These are phyloP conservation scores for Grantiella picta DNA, from an alignment of 2,113 vertebrate species.

Conservation along the genomic window DNA sequence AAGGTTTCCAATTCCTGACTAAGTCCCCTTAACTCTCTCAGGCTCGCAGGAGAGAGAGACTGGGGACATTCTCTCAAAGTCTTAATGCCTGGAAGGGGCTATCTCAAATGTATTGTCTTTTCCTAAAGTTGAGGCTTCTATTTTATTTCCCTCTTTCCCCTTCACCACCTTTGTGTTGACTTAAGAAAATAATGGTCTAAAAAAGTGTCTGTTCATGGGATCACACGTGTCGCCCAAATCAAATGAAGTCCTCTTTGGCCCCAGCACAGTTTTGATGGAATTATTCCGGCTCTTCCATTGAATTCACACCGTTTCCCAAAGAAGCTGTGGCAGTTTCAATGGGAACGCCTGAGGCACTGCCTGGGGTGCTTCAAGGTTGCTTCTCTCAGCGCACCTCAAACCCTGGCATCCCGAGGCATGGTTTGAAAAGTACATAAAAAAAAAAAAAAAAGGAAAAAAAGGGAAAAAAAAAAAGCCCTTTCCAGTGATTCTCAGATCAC, in stretches of 20 bases:
- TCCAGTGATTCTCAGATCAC: constrained; percentile 55
- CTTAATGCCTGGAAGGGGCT: constrained; percentile 10
- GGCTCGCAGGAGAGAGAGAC: background rate
- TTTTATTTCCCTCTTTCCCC: constrained; percentile 31
- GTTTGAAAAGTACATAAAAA: constrained; percentile 36
- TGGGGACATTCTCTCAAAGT: background rate
- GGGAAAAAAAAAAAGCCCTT: background rate
- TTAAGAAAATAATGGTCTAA: constrained; percentile 25
- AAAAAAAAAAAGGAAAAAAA: background rate
- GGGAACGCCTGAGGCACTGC: constrained; percentile 21
- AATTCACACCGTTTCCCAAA: constrained; percentile 37
- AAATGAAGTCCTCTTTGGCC: constrained; percentile 22
- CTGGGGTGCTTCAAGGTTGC: constrained; percentile 33
- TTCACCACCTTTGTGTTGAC: constrained; percentile 44
- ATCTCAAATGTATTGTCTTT: constrained; percentile 16
- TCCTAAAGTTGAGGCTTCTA: constrained; percentile 27
- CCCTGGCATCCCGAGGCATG: background rate
- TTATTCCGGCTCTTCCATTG: constrained; percentile 28
- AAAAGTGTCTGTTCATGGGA: constrained; percentile 20
- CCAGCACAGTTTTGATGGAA: constrained; percentile 37
- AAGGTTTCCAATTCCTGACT: constrained; percentile 36
- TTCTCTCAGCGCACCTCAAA: constrained; percentile 21
- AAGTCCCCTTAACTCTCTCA: constrained; percentile 50
- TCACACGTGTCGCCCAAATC: constrained; percentile 30
- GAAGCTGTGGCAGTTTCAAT: constrained; percentile 28